These are phyloP conservation scores for Rhinoraja longicauda DNA, from an alignment of 2,797 vertebrate species.

Conservation along the genomic window DNA sequence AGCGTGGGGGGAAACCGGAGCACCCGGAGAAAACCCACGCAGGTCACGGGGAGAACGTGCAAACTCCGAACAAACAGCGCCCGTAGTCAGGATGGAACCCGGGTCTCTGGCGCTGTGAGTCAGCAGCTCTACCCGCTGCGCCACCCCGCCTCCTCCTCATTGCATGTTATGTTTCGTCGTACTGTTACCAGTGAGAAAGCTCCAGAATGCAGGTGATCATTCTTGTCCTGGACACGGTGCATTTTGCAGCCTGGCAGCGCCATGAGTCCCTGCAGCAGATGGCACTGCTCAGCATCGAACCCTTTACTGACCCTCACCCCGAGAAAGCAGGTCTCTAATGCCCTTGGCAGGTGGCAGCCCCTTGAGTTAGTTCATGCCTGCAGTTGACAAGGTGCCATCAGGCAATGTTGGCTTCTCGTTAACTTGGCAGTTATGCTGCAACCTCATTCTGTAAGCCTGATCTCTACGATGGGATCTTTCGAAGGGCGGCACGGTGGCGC, in stretches of 20 bases:
- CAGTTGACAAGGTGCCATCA: conserved; percentile 7
- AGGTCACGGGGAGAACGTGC: too few relatives aligned
- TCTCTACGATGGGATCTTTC: background rate
- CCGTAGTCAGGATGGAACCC: too few relatives aligned
- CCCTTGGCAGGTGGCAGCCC: background rate
- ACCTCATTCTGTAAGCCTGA: background rate
- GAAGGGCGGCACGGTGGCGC: background rate
- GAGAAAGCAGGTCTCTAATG: background rate
- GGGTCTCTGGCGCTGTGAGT: too few relatives aligned
- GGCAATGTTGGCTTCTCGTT: background rate
- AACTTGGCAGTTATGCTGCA: background rate
- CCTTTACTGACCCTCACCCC: background rate
- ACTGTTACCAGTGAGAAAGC: background rate
- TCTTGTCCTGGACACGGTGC: background rate
- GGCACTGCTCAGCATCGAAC: background rate
- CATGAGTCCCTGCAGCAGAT: background rate
- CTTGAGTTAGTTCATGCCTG: background rate
- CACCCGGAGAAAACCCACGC: too few relatives aligned
- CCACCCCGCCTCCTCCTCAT: too few relatives aligned
- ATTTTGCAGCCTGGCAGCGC: background rate
- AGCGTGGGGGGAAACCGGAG: too few relatives aligned
- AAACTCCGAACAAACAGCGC: too few relatives aligned
- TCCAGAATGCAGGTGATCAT: background rate
- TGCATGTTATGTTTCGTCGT: background rate
- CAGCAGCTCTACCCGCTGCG: too few relatives aligned